These are phyloP conservation scores for Orchesella cincta DNA, from an alignment of 1,140 invertebrate genomes.

Conservation along the genomic window DNA sequence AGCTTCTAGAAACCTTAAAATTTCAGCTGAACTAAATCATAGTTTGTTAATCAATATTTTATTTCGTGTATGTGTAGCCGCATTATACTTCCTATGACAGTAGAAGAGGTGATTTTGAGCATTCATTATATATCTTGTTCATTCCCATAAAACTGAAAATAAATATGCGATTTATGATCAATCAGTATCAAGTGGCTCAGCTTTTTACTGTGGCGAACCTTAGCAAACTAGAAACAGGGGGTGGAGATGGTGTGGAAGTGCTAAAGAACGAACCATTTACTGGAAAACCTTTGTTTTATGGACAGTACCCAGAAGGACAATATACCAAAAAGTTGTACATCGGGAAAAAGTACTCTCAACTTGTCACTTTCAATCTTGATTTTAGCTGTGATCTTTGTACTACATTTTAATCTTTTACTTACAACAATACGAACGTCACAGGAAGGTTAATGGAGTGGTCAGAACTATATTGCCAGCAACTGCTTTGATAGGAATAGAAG, in stretches of 20 bases:
- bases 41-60: no score
- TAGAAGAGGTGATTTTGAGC: neutral
- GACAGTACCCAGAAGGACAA: slow-evolving; percentile 63
- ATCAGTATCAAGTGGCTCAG: slow-evolving; percentile 69
- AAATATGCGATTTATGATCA: no score
- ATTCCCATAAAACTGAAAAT: no score
- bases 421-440: slow-evolving; percentile 39
- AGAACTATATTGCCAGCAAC: slow-evolving; percentile 91
- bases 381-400: neutral
- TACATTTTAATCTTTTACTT: slow-evolving; percentile 20
- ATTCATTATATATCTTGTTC: neutral
- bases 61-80: neutral
- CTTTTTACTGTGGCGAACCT: slow-evolving; percentile 69
- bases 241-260: slow-evolving; percentile 71
- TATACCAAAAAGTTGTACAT: slow-evolving; percentile 74
- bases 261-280: slow-evolving; percentile 62
- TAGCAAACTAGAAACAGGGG: slow-evolving; percentile 70
- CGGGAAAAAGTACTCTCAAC: slow-evolving; percentile 59
- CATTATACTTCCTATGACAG: neutral
- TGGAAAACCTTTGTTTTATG: slow-evolving; percentile 58
- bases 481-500: slow-evolving; percentile 93
- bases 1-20: no score
- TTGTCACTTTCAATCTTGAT: neutral
- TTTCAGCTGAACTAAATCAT: no score
- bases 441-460: slow-evolving; percentile 87